Conservation (phyloP, 2,113 vertebrate genomes). For the Lipotes vexillifer region DNA sequence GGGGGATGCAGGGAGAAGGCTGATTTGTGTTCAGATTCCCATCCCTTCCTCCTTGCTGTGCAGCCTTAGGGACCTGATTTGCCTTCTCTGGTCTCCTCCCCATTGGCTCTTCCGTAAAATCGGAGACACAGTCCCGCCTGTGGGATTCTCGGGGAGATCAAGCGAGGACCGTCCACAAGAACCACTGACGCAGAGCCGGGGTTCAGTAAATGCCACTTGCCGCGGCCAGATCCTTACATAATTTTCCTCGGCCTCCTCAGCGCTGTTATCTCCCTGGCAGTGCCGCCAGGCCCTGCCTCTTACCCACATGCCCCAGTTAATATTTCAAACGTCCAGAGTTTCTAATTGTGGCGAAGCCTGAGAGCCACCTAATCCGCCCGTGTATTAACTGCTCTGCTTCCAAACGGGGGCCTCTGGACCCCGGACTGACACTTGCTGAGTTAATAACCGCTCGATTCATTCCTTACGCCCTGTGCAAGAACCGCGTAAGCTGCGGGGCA, state of each 20-base stretch:
- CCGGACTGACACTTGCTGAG: conserved; percentile 69
- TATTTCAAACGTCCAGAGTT: conserved; percentile 75
- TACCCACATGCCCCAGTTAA: conserved; percentile 67
- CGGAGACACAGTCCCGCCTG: background rate
- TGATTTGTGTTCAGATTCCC: fast-evolving
- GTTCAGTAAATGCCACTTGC: background rate
- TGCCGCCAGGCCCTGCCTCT: background rate
- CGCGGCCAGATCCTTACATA: conserved; percentile 2
- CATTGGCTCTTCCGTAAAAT: background rate
- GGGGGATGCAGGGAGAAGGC: background rate
- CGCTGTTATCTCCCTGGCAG: background rate
- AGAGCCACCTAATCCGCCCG: conserved; percentile 77
- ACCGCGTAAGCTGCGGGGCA: conserved; percentile 15
- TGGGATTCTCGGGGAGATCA: fast-evolving
- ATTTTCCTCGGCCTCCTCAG: background rate
- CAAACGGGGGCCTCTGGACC: conserved; percentile 17
- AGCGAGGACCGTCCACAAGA: background rate
- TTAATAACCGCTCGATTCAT: conserved; percentile 74
- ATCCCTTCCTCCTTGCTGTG: fast-evolving
- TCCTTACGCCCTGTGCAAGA: conserved; percentile 20
- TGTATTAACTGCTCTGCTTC: conserved; percentile 74
- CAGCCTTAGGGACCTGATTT: too few species aligned
- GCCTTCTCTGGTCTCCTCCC: background rate
- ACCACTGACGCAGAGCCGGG: background rate
- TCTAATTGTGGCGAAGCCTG: conserved; percentile 72